phyloP scores from a whole-genome alignment of 2,888 invertebrate genomes.

The Aquatica leii region DNA sequence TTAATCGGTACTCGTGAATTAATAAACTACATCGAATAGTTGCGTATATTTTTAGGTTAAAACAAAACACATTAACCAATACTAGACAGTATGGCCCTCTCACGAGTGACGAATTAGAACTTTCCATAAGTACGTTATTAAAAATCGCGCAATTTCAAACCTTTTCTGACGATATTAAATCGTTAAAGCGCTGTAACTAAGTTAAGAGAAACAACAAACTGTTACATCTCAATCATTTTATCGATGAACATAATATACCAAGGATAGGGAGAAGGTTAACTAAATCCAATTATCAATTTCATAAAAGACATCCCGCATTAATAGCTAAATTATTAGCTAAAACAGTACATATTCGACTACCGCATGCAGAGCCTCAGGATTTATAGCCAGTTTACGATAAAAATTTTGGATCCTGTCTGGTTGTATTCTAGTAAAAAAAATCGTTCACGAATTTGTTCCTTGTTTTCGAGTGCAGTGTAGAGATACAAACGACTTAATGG shows the following conservation, averaged over 20 bases:
- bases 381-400: slow-evolving; percentile 22
- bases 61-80: neutral
- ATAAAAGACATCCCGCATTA: neutral
- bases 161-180: neutral
- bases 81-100: neutral
- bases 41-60: neutral
- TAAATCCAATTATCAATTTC: neutral
- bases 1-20: neutral
- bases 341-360: slow-evolving; percentile 24
- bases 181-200: too few relatives aligned
- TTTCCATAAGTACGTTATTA: too few relatives aligned
- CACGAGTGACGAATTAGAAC: too few relatives aligned
- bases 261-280: neutral
- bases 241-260: neutral
- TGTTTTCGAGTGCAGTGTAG: slow-evolving; percentile 24
- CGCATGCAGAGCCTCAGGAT: slow-evolving; percentile 31
- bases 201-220: neutral
- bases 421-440: slow-evolving; percentile 11
- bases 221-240: neutral
- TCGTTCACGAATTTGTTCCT: slow-evolving; percentile 20
- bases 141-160: too few relatives aligned
- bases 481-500: slow-evolving; percentile 39
- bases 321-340: neutral
- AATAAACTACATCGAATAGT: neutral
- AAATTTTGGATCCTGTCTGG: slow-evolving; percentile 28